phyloP scores from a whole-genome alignment of 2,888 invertebrate species.

The Phengaris alcon region DNA sequence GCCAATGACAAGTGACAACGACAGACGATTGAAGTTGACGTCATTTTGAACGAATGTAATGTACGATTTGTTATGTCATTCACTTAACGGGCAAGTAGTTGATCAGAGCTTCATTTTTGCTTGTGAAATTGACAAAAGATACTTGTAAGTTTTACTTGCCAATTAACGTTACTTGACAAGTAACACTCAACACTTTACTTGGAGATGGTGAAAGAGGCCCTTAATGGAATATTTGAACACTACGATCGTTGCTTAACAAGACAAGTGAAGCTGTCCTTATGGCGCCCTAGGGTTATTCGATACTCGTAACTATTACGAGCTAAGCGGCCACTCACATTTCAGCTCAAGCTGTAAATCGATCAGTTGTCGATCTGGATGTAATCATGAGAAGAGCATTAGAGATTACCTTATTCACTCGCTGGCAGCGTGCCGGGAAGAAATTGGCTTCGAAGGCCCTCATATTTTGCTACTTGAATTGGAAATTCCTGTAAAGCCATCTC shows the following conservation, averaged over 20 bases:
- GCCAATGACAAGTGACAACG: no score
- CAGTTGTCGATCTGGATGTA: not conserved
- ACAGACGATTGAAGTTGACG: no score
- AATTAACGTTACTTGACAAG: no score
- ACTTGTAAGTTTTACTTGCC: no score
- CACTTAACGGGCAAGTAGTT: no score
- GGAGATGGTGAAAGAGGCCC: no score
- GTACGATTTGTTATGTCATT: no score
- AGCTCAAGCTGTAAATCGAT: not conserved
- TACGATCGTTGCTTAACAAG: not conserved
- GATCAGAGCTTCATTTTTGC: no score
- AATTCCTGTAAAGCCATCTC: constrained; percentile 5
- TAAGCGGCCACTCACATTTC: not conserved
- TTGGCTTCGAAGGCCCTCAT: constrained; percentile 23
- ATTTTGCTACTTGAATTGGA: constrained; percentile 28
- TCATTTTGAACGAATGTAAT: no score
- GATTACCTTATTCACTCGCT: constrained; percentile 18
- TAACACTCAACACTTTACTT: no score
- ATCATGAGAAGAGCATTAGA: constrained; percentile 1
- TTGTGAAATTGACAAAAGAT: no score
- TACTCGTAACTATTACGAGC: not conserved
- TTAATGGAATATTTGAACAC: no score
- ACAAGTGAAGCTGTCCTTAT: not conserved
- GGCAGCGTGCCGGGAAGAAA: constrained; percentile 24
- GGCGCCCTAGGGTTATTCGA: not conserved